Percentiles rank a stretch among this genome's conserved stretches.
These are phyloP conservation scores for Caranx melampygus DNA, from an alignment of 2,113 vertebrate genomes.

Conservation along the genomic window DNA sequence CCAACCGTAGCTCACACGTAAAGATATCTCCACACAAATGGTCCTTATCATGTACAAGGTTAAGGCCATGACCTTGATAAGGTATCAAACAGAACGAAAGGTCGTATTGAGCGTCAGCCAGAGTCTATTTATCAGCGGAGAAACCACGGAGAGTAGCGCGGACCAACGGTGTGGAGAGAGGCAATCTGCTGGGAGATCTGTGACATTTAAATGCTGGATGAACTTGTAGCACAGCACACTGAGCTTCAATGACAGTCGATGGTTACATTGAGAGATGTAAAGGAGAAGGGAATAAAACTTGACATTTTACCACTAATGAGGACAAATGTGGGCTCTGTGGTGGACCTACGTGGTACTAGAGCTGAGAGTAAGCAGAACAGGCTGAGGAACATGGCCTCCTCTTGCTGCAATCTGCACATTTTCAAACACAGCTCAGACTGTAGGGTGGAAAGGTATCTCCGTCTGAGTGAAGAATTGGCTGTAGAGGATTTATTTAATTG, in stretches of 20 bases:
- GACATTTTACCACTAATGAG: constrained; percentile 73
- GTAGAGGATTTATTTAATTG: constrained; percentile 48
- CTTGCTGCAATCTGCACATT: constrained; percentile 46
- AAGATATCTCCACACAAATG: constrained; percentile 20
- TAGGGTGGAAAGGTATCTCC: constrained; percentile 33
- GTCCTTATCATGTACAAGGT: constrained; percentile 18
- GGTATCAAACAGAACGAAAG: constrained; percentile 34
- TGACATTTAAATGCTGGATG: constrained; percentile 68
- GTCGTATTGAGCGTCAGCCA: constrained; percentile 26
- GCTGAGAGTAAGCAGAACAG: constrained; percentile 25
- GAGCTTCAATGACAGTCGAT: constrained; percentile 50
- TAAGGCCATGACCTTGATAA: constrained; percentile 1
- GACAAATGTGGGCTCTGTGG: constrained; percentile 60
- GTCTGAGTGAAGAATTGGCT: constrained; percentile 51
- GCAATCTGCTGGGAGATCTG: constrained; percentile 30
- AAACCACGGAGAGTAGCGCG: constrained; percentile 15
- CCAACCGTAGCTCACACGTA: background rate
- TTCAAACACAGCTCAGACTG: constrained; percentile 28
- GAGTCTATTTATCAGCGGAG: constrained; percentile 34
- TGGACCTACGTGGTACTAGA: constrained; percentile 38
- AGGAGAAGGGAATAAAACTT: constrained; percentile 56
- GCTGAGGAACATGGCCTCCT: constrained; percentile 35
- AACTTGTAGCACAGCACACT: constrained; percentile 38
- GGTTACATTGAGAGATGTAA: constrained; percentile 53
- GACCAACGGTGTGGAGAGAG: constrained; percentile 30